Evolutionary conservation across 2,113 vertebrate species (phyloP), one percentile per base, ranked within the genome.

Genomic region (Podiceps cristatus): DNA sequence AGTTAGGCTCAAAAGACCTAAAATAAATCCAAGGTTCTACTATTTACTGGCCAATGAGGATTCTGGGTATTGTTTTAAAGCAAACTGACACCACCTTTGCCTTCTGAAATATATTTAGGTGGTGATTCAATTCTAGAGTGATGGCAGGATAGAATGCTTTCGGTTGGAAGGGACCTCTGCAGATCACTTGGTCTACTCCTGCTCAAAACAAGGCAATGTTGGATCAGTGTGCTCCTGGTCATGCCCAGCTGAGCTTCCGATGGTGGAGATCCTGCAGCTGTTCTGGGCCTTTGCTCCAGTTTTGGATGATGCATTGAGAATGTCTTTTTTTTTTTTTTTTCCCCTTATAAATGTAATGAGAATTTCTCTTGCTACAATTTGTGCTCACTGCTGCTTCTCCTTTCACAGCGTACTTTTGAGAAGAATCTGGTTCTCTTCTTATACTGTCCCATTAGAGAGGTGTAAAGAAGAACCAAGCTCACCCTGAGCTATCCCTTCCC

Each of bases 11-110:
- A 63, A n/a, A 92, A 86, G 62, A 90, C 85, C 62, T 76, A 88
- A 69, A 96, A 83, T 37, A 93, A 94, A 88, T 83, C n/a, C 45
- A 58, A 62, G 93, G 55, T 93, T 96, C 28, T 66, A 23, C 28
- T 55, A 84, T 53, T 94, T 72, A 90, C 1, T 58, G 53, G 66
- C 10, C 0, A 0, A 56, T 81, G 40, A 91, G 44, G 73, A 89
- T 71, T 72, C 60, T 82, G 77, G 66, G 62, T 90, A 67, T n/a
- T 77, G 37, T 81, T 94, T 92, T 59, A 91, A 82, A 80, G 45
- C 10, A 88, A 83, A 84, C 13, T 11, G 4, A 77, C 42, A 83
- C 11, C 29, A 55, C 4, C 27, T 84, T 31, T 83, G 59, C 55
- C 37, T 83, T 59, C 20, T 52, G 29, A 88, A 82, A 58, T 49